These are phyloP conservation scores for Sebastes schlegelii DNA, from an alignment of 2,113 vertebrate genomes.

Conservation along the genomic window DNA sequence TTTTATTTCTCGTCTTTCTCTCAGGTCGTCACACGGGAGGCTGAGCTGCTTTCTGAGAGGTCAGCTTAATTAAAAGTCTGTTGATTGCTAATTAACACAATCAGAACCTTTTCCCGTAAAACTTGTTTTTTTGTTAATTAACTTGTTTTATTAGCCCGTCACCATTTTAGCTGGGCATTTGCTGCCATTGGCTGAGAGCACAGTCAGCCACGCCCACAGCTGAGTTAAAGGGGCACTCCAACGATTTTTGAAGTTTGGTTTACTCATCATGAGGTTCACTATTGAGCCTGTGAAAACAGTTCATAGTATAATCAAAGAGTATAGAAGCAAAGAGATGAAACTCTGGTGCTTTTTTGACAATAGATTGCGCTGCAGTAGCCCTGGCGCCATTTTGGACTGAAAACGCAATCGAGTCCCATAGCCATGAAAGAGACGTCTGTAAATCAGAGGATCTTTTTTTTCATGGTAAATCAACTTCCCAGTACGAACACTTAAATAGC, in stretches of 20 bases:
- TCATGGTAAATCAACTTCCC: too few relatives aligned
- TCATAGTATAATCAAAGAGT: too few relatives aligned
- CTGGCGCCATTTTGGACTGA: too few relatives aligned
- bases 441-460: too few relatives aligned
- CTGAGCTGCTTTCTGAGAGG: conserved; percentile 29
- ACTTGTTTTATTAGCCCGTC: conserved; percentile 53
- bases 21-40: conserved; percentile 40
- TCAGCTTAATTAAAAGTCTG: conserved; percentile 52
- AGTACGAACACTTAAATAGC: too few relatives aligned
- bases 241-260: not conserved
- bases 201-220: conserved; percentile 38
- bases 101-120: conserved; percentile 48
- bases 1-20: conserved; percentile 52
- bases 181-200: conserved; percentile 31
- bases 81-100: conserved; percentile 50
- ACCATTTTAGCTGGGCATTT: conserved; percentile 22
- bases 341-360: too few relatives aligned
- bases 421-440: too few relatives aligned
- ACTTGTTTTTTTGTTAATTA: conserved; percentile 37
- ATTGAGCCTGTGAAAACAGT: not conserved
- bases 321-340: too few relatives aligned
- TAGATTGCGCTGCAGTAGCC: too few relatives aligned
- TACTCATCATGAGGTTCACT: not conserved
- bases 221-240: conserved; percentile 39
- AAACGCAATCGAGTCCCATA: too few relatives aligned